phyloP scores from a whole-genome alignment of 2,888 invertebrate species.

The Macrosoma leucophasiata region DNA sequence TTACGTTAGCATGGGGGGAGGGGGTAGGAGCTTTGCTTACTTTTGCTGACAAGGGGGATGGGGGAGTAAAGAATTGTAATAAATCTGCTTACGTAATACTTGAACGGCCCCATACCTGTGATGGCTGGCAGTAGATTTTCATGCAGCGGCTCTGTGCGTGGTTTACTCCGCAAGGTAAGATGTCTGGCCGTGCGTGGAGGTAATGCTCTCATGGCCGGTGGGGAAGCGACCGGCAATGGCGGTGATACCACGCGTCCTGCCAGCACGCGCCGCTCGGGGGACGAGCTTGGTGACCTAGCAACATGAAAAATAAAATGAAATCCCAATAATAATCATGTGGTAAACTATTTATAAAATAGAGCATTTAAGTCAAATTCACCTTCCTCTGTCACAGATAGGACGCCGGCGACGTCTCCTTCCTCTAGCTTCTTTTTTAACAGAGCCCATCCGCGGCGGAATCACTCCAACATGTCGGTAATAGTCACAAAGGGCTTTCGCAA shows the following conservation, averaged over 20 bases:
- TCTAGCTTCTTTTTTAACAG: slow-evolving; percentile 51
- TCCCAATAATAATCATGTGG: no score
- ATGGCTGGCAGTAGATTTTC: slow-evolving; percentile 48
- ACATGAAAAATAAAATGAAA: no score
- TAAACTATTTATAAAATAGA: no score
- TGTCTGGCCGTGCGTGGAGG: slow-evolving; percentile 48
- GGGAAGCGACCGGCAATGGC: slow-evolving; percentile 48
- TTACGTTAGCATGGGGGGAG: no score
- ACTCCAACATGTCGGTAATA: slow-evolving; percentile 75
- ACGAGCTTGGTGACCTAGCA: slow-evolving; percentile 66
- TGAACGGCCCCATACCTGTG: slow-evolving; percentile 52
- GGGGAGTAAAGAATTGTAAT: no score
- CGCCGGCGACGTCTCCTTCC: slow-evolving; percentile 47
- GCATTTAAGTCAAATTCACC: slow-evolving; percentile 36
- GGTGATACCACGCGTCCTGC: slow-evolving; percentile 54
- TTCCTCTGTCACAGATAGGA: slow-evolving; percentile 47
- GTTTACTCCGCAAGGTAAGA: slow-evolving; percentile 31
- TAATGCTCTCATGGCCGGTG: slow-evolving; percentile 43
- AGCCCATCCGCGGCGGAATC: slow-evolving; percentile 61
- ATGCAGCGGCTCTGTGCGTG: slow-evolving; percentile 34
- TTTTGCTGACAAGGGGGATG: no score
- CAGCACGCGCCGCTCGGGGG: slow-evolving; percentile 55
- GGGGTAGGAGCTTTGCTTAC: no score
- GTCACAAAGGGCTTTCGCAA: slow-evolving; percentile 74
- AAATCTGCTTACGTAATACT: no score